Conservation (phyloP, 2,888 invertebrate genomes). For the Mythimna pallens region DNA sequence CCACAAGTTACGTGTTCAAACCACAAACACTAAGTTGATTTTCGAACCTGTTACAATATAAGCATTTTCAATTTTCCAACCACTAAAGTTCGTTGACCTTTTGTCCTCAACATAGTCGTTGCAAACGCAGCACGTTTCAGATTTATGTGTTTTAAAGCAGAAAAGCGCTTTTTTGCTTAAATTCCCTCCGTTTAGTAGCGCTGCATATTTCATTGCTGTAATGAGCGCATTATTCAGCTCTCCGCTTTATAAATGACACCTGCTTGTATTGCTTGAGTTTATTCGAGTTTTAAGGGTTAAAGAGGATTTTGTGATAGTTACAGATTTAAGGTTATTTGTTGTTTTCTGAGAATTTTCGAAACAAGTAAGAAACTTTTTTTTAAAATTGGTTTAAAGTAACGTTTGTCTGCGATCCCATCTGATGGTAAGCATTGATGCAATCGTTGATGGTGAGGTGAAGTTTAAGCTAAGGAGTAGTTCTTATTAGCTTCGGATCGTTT, state of each 20-base stretch:
- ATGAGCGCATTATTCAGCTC: constrained; percentile 39
- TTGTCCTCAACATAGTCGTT: constrained; percentile 1
- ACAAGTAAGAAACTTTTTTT: too few species aligned
- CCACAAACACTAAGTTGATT: constrained; percentile 39
- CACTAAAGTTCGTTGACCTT: constrained; percentile 14
- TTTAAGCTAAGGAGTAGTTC: too few species aligned
- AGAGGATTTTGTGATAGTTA: not conserved
- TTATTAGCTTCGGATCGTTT: too few species aligned
- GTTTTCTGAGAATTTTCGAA: too few species aligned
- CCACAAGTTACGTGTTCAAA: constrained; percentile 10
- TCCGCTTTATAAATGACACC: constrained; percentile 43
- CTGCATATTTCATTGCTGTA: constrained; percentile 47
- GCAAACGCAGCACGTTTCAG: constrained; percentile 23
- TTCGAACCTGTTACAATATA: constrained; percentile 15
- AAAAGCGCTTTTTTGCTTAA: constrained; percentile 39
- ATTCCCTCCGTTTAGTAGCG: constrained; percentile 12
- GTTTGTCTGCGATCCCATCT: too few species aligned
- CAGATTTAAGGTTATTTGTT: too few species aligned
- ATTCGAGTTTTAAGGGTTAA: constrained; percentile 9
- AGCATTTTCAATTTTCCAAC: constrained; percentile 1
- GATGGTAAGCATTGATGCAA: too few species aligned
- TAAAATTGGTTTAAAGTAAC: too few species aligned
- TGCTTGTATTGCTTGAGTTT: constrained; percentile 19
- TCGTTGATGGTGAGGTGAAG: too few species aligned
- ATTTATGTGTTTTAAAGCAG: constrained; percentile 41